Evolutionary conservation across 2,797 vertebrate genomes (phyloP).

Genomic region (Rhadinocentrus ornatus): DNA sequence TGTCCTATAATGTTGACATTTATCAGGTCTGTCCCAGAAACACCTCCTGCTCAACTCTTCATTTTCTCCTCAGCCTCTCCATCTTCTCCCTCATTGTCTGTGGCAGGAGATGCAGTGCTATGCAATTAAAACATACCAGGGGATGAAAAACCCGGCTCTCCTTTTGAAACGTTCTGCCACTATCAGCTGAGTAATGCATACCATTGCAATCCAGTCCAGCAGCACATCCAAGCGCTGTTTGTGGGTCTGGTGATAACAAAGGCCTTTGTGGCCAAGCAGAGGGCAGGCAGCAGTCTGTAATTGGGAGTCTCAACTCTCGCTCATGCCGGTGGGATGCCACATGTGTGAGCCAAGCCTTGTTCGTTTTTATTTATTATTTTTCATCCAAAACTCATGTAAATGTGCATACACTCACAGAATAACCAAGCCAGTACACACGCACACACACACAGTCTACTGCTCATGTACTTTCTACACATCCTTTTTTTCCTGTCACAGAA

Average conservation of each 20-base stretch:
- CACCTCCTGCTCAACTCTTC: slow-evolving; percentile 54
- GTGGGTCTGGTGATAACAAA: slow-evolving; percentile 79
- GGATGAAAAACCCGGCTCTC: slow-evolving; percentile 71
- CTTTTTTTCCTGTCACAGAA: slow-evolving; percentile 33
- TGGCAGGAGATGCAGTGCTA: slow-evolving; percentile 51
- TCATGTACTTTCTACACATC: slow-evolving; percentile 12
- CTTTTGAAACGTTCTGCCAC: slow-evolving; percentile 73
- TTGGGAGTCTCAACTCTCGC: slow-evolving; percentile 74
- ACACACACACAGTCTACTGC: slow-evolving; percentile 21
- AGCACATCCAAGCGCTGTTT: slow-evolving; percentile 70
- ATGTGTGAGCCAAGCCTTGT: slow-evolving; percentile 62
- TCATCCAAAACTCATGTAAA: slow-evolving; percentile 54
- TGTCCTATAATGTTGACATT: slow-evolving; percentile 74
- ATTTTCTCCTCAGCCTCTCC: slow-evolving; percentile 30
- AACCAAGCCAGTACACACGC: not conserved
- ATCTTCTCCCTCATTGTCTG: slow-evolving; percentile 59
- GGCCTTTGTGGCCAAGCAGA: slow-evolving; percentile 75
- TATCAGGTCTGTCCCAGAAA: slow-evolving; percentile 76
- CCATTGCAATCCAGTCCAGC: slow-evolving; percentile 71
- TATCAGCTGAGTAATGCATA: slow-evolving; percentile 74
- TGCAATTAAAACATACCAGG: slow-evolving; percentile 82
- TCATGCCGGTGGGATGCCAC: slow-evolving; percentile 66
- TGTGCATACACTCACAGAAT: slow-evolving; percentile 38
- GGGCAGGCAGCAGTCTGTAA: slow-evolving; percentile 75
- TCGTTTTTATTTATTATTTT: slow-evolving; percentile 32